Base-by-base conservation (phyloP, 2,888 invertebrate species). In the Sarcophaga carnaria region DNA sequence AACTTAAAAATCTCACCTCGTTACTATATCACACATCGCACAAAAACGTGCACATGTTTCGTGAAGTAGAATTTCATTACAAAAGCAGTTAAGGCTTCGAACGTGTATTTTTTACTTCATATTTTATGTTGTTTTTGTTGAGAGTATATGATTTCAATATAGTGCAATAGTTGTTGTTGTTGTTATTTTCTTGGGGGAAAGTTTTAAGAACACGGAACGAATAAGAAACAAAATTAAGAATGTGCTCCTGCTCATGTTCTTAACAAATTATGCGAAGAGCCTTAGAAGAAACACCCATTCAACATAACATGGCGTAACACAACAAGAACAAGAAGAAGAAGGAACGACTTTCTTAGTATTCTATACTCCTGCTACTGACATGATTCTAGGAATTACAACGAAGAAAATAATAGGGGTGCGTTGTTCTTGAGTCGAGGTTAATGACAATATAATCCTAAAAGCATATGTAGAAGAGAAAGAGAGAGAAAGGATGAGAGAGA, bases 201-300 rank as follows among this genome's bases (percentile, higher is more conserved):
- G 6, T 49, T 77, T 59, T 37, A 81, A 60, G 64, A 74, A 47
- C n/a, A 62, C 37, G 22, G 54, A 64, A 59, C 54, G 25, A 0
- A 12, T 14, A 49, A 11, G 14, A 49, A 49, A 49, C 49, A 1
- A 14, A 1, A 37, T 6, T 6, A 17, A 47, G 75, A 74, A 20
- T 12, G 27, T 76, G 63, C 45, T n/a, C 60, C 70, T 12, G 25
- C 37, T 49, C 63, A 12, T 14, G 12, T 77, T 77, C 59, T 72
- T 81, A 63, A 86, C 76, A 86, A 83, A 86, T 86, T 86, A 86
- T 80, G 76, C 83, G 72, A 86, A 86, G 77, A 76, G 80, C 49
- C 37, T 59, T 12, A 82, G 45, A 70, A 64, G 14, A 82, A 60
- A 37, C 37, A 37, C 37, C 37, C 6, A 37, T 6, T 6, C 6